These are phyloP conservation scores for Ammodytes marinus DNA, from an alignment of 2,113 vertebrate species.

Conservation along the genomic window DNA sequence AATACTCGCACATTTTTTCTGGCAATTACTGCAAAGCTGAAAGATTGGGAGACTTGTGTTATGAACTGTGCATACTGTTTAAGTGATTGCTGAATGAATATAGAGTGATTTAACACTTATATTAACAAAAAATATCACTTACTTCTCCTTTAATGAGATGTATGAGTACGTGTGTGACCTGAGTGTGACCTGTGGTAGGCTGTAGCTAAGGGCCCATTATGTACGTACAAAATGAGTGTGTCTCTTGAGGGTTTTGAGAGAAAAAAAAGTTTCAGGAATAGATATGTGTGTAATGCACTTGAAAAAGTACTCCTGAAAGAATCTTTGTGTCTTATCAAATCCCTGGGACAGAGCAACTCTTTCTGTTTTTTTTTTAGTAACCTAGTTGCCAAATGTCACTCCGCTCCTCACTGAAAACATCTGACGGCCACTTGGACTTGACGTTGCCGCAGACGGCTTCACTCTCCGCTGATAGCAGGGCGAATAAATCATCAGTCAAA, in stretches of 20 bases:
- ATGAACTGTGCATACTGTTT: no score
- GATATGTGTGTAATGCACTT: background rate
- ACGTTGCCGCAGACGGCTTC: conserved; percentile 63
- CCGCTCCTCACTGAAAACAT: conserved; percentile 37
- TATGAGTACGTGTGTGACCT: background rate
- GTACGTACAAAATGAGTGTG: conserved; percentile 7
- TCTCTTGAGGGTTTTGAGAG: background rate
- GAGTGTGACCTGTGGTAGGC: background rate
- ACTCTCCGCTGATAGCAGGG: conserved; percentile 58
- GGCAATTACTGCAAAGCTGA: no score
- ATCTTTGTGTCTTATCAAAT: conserved; percentile 15
- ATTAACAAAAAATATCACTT: no score
- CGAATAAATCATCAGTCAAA: conserved; percentile 56
- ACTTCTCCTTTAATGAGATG: background rate
- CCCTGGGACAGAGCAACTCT: conserved; percentile 8
- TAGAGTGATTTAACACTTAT: no score
- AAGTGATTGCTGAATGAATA: no score
- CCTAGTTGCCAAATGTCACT: conserved; percentile 38
- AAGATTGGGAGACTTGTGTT: no score
- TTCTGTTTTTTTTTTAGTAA: conserved; percentile 16
- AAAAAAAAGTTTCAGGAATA: background rate
- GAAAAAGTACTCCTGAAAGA: conserved; percentile 7
- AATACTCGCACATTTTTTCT: no score
- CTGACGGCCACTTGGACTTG: conserved; percentile 49
- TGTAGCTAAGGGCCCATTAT: background rate